Conservation (phyloP, 2,888 invertebrate genomes). For the Marronus borbonicus region DNA sequence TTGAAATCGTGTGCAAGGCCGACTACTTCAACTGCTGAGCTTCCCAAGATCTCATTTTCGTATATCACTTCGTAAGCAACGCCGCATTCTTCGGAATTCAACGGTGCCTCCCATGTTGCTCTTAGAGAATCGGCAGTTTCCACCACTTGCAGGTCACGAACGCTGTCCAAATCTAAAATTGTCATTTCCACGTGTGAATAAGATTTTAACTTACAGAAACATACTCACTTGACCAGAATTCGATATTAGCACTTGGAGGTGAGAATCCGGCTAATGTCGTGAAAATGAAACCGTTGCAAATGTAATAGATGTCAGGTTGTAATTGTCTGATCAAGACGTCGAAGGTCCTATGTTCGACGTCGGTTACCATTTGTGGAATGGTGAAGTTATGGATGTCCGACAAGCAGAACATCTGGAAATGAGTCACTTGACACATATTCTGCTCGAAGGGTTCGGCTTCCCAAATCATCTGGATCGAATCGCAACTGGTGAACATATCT, state of each 20-base stretch:
- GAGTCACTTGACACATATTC: slow-evolving; percentile 48
- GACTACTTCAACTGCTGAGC: background rate
- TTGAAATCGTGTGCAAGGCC: slow-evolving; percentile 31
- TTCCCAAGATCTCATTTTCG: slow-evolving; percentile 43
- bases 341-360: slow-evolving; percentile 42
- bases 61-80: slow-evolving; percentile 48
- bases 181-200: too few relatives aligned
- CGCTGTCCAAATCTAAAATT: slow-evolving; percentile 46
- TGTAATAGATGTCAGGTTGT: slow-evolving; percentile 45
- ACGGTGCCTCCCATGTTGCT: slow-evolving; percentile 46
- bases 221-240: slow-evolving; percentile 48
- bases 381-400: slow-evolving; percentile 46
- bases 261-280: slow-evolving; percentile 48
- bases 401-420: slow-evolving; percentile 49
- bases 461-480: slow-evolving; percentile 51
- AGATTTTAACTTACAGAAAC: too few relatives aligned
- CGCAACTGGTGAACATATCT: slow-evolving; percentile 49
- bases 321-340: slow-evolving; percentile 39
- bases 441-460: slow-evolving; percentile 39
- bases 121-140: slow-evolving; percentile 20
- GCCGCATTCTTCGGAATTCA: slow-evolving; percentile 50
- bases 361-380: slow-evolving; percentile 41
- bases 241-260: slow-evolving; percentile 42
- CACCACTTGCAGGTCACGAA: slow-evolving; percentile 25
- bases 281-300: slow-evolving; percentile 49